These are phyloP conservation scores for Eustalomyia histrio DNA, from an alignment of 2,888 invertebrate species.

Conservation along the genomic window DNA sequence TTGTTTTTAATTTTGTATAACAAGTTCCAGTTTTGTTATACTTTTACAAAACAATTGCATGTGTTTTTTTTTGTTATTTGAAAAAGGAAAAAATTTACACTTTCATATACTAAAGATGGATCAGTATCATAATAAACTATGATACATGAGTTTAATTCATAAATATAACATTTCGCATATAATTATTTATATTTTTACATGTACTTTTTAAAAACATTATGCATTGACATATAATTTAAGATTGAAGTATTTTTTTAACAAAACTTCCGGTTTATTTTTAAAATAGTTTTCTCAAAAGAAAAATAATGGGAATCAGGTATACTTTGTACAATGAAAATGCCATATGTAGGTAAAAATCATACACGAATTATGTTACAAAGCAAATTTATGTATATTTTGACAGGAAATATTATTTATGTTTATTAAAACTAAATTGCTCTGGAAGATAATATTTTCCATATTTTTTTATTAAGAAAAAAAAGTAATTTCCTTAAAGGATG, in stretches of 20 bases:
- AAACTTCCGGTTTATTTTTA: conserved; percentile 40
- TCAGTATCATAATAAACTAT: conserved; percentile 16
- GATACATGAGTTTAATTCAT: conserved; percentile 44
- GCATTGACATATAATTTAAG: conserved; percentile 42
- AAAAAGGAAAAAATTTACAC: conserved; percentile 25
- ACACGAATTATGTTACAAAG: conserved; percentile 26
- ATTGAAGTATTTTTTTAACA: conserved; percentile 2
- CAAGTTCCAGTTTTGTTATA: conserved; percentile 21
- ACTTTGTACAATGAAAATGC: not conserved
- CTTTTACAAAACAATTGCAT: not conserved
- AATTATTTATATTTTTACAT: conserved; percentile 49
- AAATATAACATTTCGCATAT: conserved; percentile 32
- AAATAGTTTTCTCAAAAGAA: not conserved
- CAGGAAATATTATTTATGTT: not conserved
- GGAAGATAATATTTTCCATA: no score
- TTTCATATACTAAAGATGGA: conserved; percentile 23
- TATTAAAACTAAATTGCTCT: not conserved
- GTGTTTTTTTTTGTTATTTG: no score
- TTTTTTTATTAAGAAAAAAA: no score
- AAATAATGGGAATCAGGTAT: conserved; percentile 21
- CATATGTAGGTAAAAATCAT: conserved; percentile 23
- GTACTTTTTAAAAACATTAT: not conserved
- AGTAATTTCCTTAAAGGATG: no score
- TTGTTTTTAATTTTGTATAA: conserved; percentile 11
- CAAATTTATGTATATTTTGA: conserved; percentile 27